Base-by-base conservation (phyloP, 2,797 vertebrate genomes). In the Pipistrellus pygmaeus region DNA sequence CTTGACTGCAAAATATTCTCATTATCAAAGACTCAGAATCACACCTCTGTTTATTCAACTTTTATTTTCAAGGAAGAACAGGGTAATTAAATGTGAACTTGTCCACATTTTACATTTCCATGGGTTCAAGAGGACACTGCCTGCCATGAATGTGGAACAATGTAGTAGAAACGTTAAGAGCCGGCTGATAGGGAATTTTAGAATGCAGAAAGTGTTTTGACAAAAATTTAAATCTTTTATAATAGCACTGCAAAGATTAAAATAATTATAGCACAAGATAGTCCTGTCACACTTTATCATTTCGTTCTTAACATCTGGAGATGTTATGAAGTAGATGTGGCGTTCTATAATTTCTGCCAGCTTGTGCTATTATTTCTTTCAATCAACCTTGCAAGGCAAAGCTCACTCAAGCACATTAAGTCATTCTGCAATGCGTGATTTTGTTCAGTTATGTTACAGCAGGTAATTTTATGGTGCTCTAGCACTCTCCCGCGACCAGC, bases 171-270 rank as follows among this genome's bases (percentile, higher is more conserved):
- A 44, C 4, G 21, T 64, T 76, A 81, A 96, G 57, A 94, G 27
- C 64, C 48, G 38, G 71, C 41, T 93, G 48, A 88, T 90, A 96
- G 60, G 32, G 68, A 76, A 89, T 88, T 88, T 96, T 93, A 86
- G 95, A 94, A 91, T 78, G 83, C 55, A 93, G 55, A 78, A 64
- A 66, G n/a, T 69, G 95, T 90, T 96, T 86, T 88, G 81, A 93
- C 62, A 92, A 90, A 90, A 97, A 91, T 64, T 83, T 88, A 95
- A 92, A 96, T 88, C 48, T 88, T 96, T 83, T 92, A 86, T 94
- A 92, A 92, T 82, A 95, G 72, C 76, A 72, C 55, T 57, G 85
- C 66, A 80, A 92, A 92, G 80, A 95, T 93, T 90, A 88, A 96
- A 88, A 95, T 97, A 92, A 95, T 92, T 88, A 84, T 46, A 77